Percentiles rank a stretch among this genome's conserved stretches.
Evolutionary conservation across 2,888 invertebrate genomes (phyloP).

Genomic region (Troilus luridus): DNA sequence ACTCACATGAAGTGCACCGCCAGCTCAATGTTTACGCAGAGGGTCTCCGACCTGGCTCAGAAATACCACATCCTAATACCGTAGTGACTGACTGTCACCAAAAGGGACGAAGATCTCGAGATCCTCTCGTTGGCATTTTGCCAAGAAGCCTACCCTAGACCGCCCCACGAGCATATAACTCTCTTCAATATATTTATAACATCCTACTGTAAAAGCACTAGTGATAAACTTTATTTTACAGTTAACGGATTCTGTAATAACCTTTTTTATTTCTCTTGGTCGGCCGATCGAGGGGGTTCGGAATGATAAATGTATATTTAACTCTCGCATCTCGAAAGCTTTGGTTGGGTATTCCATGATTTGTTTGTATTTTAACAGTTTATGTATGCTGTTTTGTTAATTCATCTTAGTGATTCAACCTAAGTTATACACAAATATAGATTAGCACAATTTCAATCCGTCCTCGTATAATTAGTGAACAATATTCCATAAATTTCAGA

Average conservation of each 20-base stretch:
- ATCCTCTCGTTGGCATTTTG: neutral
- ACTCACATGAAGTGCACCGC: neutral
- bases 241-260: conserved; percentile 5
- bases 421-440: too few relatives aligned
- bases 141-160: neutral
- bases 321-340: neutral
- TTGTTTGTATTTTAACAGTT: neutral
- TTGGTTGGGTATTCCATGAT: neutral
- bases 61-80: neutral
- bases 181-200: neutral
- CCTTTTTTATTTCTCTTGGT: neutral
- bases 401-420: too few relatives aligned
- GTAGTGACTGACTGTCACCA: neutral
- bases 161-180: neutral
- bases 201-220: conserved; percentile 21
- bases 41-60: neutral
- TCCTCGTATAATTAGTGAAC: too few relatives aligned
- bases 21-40: neutral
- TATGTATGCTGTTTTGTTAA: too few relatives aligned
- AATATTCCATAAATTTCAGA: too few relatives aligned
- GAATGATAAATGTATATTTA: neutral
- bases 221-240: conserved; percentile 2
- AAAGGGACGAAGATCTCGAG: neutral
- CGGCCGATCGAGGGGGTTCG: neutral
- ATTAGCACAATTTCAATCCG: too few relatives aligned